These are phyloP conservation scores for Phaenicophaeus curvirostris DNA, from an alignment of 2,797 vertebrate genomes.

Conservation along the genomic window DNA sequence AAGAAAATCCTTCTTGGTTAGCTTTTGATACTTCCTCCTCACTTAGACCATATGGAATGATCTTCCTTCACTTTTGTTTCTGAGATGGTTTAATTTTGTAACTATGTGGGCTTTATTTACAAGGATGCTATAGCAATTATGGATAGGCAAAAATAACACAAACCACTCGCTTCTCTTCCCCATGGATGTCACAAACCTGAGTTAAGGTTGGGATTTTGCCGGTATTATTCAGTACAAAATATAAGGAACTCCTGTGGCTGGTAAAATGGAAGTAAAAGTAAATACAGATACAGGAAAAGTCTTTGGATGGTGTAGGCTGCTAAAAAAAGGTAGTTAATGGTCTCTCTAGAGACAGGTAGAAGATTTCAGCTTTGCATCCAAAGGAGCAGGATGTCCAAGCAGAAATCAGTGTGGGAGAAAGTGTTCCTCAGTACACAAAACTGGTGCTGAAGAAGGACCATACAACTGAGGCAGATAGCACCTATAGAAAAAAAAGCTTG, in stretches of 20 bases:
- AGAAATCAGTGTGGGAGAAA: background rate
- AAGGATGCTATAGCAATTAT: background rate
- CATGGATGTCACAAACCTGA: background rate
- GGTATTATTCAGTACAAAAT: background rate
- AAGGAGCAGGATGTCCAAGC: background rate
- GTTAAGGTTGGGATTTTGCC: background rate
- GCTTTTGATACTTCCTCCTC: background rate
- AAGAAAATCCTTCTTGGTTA: background rate
- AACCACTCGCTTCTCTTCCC: background rate
- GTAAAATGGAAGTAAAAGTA: background rate
- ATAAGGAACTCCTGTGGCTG: background rate
- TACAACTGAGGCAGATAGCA: background rate
- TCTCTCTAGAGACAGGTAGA: background rate
- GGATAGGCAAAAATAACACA: background rate
- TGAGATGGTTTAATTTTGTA: background rate
- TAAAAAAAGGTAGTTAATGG: background rate
- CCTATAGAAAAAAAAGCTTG: background rate
- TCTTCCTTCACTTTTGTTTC: slow-evolving; percentile 13
- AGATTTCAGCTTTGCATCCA: background rate
- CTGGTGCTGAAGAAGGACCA: background rate
- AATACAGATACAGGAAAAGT: background rate
- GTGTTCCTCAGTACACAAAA: background rate
- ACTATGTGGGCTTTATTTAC: slow-evolving; percentile 3
- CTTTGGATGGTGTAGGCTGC: background rate
- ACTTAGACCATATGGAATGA: background rate